Evolutionary conservation across 2,797 vertebrate genomes (phyloP), one percentile per base, ranked within the genome.

Genomic region (Acanthopagrus latus): DNA sequence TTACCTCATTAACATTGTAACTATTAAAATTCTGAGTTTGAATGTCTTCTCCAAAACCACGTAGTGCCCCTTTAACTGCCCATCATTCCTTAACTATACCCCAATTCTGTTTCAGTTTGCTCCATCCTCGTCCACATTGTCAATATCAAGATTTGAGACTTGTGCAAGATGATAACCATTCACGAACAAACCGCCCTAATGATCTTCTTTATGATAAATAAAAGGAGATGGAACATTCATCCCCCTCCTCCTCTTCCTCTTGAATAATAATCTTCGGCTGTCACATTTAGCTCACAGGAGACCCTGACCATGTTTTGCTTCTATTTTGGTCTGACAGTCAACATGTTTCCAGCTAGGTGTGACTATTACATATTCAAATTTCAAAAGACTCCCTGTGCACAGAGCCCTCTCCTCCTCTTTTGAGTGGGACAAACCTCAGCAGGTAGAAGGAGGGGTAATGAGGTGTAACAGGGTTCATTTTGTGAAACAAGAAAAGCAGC

Each of bases 341-440:
- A 29, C 75, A 64, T 59, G 76, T 63, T 77, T 88, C 75, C 79
- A n/a, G 70, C 70, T 62, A 67, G 13, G 55, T 54, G 70, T 63
- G 74, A 78, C 83, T 76, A n/a, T 84, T 66, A 78, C 57, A 74
- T 83, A 86, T 86, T 88, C 38, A 88, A 68, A 82, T 86, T 44
- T 78, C 8, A 58, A 64, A 62, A 46, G 1, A 17, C 67, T 70
- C 77, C 78, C 73, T 46, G 5, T 48, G 79, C 44, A 7, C 58
- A 41, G 58, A 23, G 48, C 33, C 64, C 43, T 67, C 67, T 41
- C 14, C 18, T 59, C 21, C 50, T 58, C 21, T 16, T 81, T 29
- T 17, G 70, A 90, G 67, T 78, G 62, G 87, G 79, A 76, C 88
- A 84, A 85, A 86, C 75, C 87, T 80, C 90, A 86, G 90, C 85